Percentiles rank a stretch among this genome's conserved stretches.
Evolutionary conservation across 1,140 invertebrate species (phyloP).

Genomic region (Hycleus cichorii): DNA sequence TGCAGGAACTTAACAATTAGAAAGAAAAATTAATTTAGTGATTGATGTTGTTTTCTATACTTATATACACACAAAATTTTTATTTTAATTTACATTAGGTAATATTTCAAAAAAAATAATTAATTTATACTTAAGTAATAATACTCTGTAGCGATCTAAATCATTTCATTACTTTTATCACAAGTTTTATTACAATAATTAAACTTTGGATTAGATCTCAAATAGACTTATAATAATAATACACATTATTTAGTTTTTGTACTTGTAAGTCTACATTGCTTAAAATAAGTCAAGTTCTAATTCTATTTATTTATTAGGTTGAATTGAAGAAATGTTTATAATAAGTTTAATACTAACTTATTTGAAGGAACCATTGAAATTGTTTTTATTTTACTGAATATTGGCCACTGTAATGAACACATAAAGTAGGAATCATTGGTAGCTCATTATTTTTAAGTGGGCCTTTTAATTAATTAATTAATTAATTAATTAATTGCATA

Average conservation of each 20-base stretch:
- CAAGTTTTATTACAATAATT: slow-evolving; percentile 3
- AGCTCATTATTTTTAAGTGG: slow-evolving; percentile 7
- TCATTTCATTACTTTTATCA: slow-evolving; percentile 12
- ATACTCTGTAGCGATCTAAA: slow-evolving; percentile 2
- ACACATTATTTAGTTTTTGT: neutral
- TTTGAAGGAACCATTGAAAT: slow-evolving; percentile 18
- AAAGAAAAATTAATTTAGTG: no score
- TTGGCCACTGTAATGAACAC: slow-evolving; percentile 22
- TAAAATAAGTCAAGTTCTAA: no score
- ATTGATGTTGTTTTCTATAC: no score
- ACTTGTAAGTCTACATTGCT: no score
- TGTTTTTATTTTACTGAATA: slow-evolving; percentile 14
- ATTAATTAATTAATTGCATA: neutral
- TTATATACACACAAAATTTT: no score
- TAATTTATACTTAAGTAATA: no score
- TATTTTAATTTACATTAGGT: no score
- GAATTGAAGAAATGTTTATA: no score
- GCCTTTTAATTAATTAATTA: slow-evolving; percentile 4
- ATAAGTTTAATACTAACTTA: neutral
- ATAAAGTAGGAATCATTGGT: slow-evolving; percentile 25
- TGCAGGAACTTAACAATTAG: neutral
- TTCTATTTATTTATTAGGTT: no score
- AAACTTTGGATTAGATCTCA: slow-evolving; percentile 8
- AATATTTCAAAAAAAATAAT: no score
- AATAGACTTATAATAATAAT: neutral